Evolutionary conservation across 2,888 invertebrate genomes (phyloP).

Genomic region (Saturnia pavonia): DNA sequence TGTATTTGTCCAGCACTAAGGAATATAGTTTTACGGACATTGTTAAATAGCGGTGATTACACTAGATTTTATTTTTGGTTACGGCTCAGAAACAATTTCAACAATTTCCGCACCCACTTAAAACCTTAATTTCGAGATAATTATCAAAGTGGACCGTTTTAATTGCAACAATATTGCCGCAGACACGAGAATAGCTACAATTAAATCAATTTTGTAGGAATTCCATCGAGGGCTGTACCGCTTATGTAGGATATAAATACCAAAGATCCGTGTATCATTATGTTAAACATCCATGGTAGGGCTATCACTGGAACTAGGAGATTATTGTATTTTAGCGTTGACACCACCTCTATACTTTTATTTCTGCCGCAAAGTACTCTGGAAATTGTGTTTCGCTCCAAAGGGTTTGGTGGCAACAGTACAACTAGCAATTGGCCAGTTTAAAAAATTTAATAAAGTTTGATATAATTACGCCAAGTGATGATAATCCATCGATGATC

Average conservation of each 20-base stretch:
- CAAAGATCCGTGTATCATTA: neutral
- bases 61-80: too few species aligned
- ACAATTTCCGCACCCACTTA: neutral
- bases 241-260: neutral
- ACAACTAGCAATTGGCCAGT: too few species aligned
- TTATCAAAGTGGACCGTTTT: constrained; percentile 4
- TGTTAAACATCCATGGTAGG: neutral
- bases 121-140: neutral
- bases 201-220: constrained; percentile 3
- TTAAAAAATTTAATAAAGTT: too few species aligned
- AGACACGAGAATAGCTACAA: neutral
- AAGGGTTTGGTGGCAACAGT: too few species aligned
- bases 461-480: too few species aligned
- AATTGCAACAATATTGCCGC: neutral
- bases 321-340: neutral
- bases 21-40: too few species aligned
- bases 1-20: too few species aligned
- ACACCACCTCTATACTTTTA: neutral
- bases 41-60: too few species aligned
- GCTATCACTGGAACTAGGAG: neutral
- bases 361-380: too few species aligned
- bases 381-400: too few species aligned
- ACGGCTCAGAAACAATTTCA: neutral
- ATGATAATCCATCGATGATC: too few species aligned
- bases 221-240: neutral